Base-by-base conservation (phyloP, 2,888 invertebrate genomes). In the Frankliniella intonsa region DNA sequence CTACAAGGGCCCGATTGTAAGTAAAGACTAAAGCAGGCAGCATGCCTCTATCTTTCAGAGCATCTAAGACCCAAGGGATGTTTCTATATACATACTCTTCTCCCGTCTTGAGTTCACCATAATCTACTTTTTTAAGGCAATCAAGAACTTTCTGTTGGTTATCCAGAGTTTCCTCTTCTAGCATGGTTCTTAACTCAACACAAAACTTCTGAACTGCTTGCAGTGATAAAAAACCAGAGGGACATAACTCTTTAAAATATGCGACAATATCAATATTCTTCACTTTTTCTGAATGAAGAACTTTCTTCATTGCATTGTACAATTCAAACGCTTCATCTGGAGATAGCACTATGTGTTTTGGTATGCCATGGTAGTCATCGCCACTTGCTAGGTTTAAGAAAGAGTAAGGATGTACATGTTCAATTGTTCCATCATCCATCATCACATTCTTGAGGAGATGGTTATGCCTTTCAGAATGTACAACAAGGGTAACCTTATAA, bases 401-500 rank as follows among this genome's bases (percentile, higher is more conserved):
- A 10, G 83, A 83, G 50, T 84, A 85, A 3, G 85, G 85, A 83
- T 85, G 85, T 25, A 84, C 83, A 82, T 85, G 84, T 51, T 83
- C 81, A 14, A 85, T 69, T 27, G 82, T 82, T 49, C 82, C 80
- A 69, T 81, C 81, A 22, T 80, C 81, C 17, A 83, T 82, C 82
- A 84, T 85, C 49, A 84, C 83, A 55, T 83, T 84, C 80, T 85
- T 85, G 8, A 83, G 83, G 79, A 85, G 84, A 84, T 85, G 85
- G 27, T 85, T 83, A 83, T 85, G 85, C 38, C 85, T 83, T 81
- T 85, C 84, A 1, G 81, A 76, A 79, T 85, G 83, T 19, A 84
- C 81, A 38, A 85, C 84, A 80, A 84, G 80, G 38, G 83, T 80
- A 17, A 85, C 85, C 65, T 83, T 81, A 65, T 85, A 85, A 3